Conservation (phyloP, 2,113 vertebrate species). For the Clarias batrachus region DNA sequence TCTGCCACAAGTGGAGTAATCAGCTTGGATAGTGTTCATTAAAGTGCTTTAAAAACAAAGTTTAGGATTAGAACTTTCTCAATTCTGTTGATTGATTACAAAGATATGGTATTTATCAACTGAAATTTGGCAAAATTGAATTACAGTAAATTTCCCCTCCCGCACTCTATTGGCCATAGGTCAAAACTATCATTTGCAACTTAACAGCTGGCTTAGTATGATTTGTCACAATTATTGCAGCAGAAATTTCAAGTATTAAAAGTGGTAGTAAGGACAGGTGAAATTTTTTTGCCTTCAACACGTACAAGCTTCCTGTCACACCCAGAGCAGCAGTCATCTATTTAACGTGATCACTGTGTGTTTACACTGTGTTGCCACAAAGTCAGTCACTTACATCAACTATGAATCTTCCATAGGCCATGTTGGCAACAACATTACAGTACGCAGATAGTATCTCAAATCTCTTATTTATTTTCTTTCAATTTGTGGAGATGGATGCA, state of each 20-base stretch:
- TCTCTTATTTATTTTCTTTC: neutral
- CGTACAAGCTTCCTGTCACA: neutral
- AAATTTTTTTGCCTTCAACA: neutral
- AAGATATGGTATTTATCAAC: no score
- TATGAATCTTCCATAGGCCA: neutral
- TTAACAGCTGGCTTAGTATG: no score
- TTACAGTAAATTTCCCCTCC: no score
- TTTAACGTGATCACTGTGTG: neutral
- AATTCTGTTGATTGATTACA: no score
- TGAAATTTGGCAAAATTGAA: no score
- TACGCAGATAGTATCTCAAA: neutral
- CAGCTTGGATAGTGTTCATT: no score
- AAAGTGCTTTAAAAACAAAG: no score
- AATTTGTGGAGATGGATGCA: no score
- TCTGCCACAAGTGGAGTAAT: no score
- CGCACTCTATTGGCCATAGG: no score
- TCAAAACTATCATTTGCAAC: no score
- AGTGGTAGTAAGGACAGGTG: neutral
- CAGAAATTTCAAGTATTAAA: neutral
- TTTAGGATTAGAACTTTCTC: no score
- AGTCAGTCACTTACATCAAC: neutral
- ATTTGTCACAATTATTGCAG: neutral
- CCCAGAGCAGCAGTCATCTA: neutral
- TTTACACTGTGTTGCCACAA: neutral
- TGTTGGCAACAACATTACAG: neutral